Percentiles rank a stretch among this genome's conserved stretches.
These are phyloP conservation scores for Nezara viridula DNA, from an alignment of 2,888 invertebrate genomes.

Conservation along the genomic window DNA sequence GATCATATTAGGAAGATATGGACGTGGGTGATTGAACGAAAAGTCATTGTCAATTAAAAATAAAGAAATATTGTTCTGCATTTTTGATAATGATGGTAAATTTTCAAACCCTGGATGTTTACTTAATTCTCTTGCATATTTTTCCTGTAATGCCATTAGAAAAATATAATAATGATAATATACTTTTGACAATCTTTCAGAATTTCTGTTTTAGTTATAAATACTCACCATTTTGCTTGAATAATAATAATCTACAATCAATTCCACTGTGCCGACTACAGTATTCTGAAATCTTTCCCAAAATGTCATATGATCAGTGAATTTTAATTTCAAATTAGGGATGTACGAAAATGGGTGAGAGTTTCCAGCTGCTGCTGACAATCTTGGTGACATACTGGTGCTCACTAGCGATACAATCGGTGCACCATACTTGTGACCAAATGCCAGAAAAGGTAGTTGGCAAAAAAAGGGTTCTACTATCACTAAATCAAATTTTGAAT, in stretches of 20 bases:
- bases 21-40: constrained; percentile 75
- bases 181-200: background rate
- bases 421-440: constrained; percentile 55
- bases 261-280: background rate
- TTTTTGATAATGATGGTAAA: constrained; percentile 20
- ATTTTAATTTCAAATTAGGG: constrained; percentile 7
- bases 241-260: background rate
- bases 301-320: constrained; percentile 36
- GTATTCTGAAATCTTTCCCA: constrained; percentile 36
- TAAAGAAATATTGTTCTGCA: constrained; percentile 33
- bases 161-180: too few relatives aligned
- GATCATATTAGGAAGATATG: constrained; percentile 84
- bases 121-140: background rate
- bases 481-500: constrained; percentile 60
- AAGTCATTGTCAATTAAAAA: constrained; percentile 37
- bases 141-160: background rate
- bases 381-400: background rate
- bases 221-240: background rate
- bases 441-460: constrained; percentile 59
- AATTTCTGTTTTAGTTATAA: background rate
- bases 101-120: constrained; percentile 42
- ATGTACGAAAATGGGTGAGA: background rate
- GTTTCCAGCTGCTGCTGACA: background rate
- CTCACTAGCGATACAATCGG: background rate
- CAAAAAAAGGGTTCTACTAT: constrained; percentile 62